Conservation (phyloP, 2,888 invertebrate genomes). For the Agrotis segetum region DNA sequence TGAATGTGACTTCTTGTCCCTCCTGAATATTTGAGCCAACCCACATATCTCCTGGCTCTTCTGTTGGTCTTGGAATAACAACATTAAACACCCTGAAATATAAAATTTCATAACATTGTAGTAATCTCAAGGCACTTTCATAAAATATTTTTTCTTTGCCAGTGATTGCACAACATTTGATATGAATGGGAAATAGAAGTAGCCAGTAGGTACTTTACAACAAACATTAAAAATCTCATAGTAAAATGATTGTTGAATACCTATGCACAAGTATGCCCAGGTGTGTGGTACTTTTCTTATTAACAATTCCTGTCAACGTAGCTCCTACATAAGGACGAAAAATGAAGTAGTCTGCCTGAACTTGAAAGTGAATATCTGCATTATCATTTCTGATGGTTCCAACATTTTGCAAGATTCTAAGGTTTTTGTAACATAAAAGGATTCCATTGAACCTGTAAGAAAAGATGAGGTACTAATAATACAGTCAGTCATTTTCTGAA, state of each 20-base stretch:
- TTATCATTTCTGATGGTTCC: slow-evolving; percentile 92
- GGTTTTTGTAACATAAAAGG: slow-evolving; percentile 92
- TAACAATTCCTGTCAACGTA: slow-evolving; percentile 92
- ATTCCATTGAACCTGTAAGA: slow-evolving; percentile 92
- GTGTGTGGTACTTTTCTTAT: slow-evolving; percentile 92
- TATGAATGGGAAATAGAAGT: not conserved
- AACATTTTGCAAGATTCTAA: slow-evolving; percentile 90
- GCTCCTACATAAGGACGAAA: slow-evolving; percentile 92
- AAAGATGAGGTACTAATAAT: not conserved
- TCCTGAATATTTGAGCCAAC: slow-evolving; percentile 89
- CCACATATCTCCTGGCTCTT: slow-evolving; percentile 90
- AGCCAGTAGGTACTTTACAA: not conserved
- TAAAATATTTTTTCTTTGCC: not conserved
- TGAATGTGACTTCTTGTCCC: slow-evolving; percentile 92
- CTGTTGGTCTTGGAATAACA: slow-evolving; percentile 92
- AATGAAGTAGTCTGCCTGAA: slow-evolving; percentile 93
- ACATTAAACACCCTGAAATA: slow-evolving; percentile 92
- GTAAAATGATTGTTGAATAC: slow-evolving; percentile 61
- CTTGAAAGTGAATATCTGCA: slow-evolving; percentile 92
- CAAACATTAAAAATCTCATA: not conserved
- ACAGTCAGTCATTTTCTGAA: not conserved
- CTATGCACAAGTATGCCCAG: slow-evolving; percentile 93
- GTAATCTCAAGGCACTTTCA: not conserved
- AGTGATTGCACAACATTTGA: slow-evolving; percentile 40
- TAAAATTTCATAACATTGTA: slow-evolving; percentile 21